Evolutionary conservation across 2,113 vertebrate genomes (phyloP).

Genomic region (Apus apus): DNA sequence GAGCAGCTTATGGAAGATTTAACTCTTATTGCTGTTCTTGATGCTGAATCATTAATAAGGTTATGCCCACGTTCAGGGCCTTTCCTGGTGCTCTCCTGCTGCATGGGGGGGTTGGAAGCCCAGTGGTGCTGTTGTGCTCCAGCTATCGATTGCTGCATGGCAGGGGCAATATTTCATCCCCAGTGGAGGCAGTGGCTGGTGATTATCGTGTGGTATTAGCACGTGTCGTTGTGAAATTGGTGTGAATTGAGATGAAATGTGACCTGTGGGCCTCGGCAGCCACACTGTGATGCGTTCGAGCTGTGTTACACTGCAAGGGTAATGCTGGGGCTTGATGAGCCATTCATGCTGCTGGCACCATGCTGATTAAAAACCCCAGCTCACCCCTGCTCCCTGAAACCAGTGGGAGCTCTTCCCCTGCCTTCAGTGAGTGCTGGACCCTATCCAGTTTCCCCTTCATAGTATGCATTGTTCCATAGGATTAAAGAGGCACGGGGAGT

Average conservation of each 20-base stretch:
- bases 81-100: background rate
- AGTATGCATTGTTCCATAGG: background rate
- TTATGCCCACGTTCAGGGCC: background rate
- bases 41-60: background rate
- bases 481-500: background rate
- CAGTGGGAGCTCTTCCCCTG: conserved; percentile 31
- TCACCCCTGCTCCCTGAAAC: background rate
- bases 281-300: background rate
- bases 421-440: background rate
- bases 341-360: background rate
- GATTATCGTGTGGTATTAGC: background rate
- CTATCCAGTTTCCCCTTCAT: background rate
- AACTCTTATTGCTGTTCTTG: conserved; percentile 47
- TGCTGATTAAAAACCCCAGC: background rate
- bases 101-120: background rate
- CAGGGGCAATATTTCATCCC: background rate
- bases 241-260: background rate
- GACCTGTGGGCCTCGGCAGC: background rate
- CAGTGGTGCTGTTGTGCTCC: background rate
- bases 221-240: background rate
- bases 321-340: background rate
- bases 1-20: conserved; percentile 43
- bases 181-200: accelerated
- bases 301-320: background rate
- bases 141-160: background rate